Evolutionary conservation across 1,140 invertebrate genomes (phyloP).

Genomic region (Mycetomoellerius zeteki): DNA sequence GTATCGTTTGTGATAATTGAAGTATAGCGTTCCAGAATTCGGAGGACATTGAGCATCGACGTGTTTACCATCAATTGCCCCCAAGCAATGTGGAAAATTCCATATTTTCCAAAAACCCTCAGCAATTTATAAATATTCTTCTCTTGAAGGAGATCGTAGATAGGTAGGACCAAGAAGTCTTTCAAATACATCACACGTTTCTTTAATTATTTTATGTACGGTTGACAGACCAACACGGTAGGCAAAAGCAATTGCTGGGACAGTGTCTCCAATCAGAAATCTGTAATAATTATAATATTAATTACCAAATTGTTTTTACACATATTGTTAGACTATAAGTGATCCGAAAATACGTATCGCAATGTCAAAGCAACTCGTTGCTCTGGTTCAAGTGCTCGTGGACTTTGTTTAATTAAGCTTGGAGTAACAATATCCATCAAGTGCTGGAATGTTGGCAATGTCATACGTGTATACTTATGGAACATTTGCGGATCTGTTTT

Average conservation of each 20-base stretch:
- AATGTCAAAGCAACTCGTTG: conserved; percentile 26
- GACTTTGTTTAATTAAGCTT: conserved; percentile 12
- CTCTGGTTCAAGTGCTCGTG: conserved; percentile 18
- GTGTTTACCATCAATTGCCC: background rate
- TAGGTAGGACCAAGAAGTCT: background rate
- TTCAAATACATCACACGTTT: conserved; percentile 18
- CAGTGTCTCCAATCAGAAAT: conserved; percentile 19
- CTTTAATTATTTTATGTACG: conserved; percentile 28
- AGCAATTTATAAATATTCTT: conserved; percentile 23
- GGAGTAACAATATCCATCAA: conserved; percentile 23
- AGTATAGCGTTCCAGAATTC: conserved; percentile 1
- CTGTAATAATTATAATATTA: conserved; percentile 17
- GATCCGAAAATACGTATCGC: background rate
- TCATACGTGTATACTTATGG: conserved; percentile 15
- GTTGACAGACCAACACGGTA: conserved; percentile 24
- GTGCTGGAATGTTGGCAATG: conserved; percentile 13
- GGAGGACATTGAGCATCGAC: conserved; percentile 13
- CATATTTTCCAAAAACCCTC: background rate
- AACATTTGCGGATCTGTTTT: conserved; percentile 12
- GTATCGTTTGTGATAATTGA: conserved; percentile 37
- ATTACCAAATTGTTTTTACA: conserved; percentile 2
- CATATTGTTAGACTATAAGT: background rate
- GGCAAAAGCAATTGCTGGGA: conserved; percentile 25
- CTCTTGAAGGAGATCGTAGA: background rate
- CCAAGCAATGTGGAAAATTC: no score